Evolutionary conservation across 2,797 vertebrate genomes (phyloP).

Genomic region (Eulemur albifrons): DNA sequence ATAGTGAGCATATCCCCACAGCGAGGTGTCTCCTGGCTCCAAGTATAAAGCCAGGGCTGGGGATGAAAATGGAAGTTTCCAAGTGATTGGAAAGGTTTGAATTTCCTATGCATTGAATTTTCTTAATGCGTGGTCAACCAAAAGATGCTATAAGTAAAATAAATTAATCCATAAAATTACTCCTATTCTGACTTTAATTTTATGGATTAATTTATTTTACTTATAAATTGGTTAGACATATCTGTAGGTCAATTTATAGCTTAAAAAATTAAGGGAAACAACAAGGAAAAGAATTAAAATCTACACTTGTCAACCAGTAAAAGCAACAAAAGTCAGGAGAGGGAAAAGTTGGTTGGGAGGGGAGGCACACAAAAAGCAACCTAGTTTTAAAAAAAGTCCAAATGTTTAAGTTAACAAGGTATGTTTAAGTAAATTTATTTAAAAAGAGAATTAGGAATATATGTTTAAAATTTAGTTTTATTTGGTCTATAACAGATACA

Average conservation of each 20-base stretch:
- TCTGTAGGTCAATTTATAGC: neutral
- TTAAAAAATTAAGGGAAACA: neutral
- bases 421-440: neutral
- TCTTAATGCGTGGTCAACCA: neutral
- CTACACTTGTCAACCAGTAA: neutral
- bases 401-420: neutral
- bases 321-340: neutral
- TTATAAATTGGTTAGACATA: neutral
- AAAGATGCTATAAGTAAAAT: neutral
- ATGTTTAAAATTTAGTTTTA: neutral
- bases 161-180: neutral
- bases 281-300: neutral
- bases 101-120: neutral
- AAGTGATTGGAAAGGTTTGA: neutral
- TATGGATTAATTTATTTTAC: too few species aligned
- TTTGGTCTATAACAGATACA: neutral
- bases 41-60: neutral
- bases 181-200: neutral
- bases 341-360: neutral
- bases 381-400: neutral
- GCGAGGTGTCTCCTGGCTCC: neutral
- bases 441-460: neutral
- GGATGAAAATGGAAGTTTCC: neutral
- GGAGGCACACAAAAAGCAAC: neutral
- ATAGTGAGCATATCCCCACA: neutral